phyloP scores from a whole-genome alignment of 1,140 invertebrate species.

The Mycetomoellerius zeteki region DNA sequence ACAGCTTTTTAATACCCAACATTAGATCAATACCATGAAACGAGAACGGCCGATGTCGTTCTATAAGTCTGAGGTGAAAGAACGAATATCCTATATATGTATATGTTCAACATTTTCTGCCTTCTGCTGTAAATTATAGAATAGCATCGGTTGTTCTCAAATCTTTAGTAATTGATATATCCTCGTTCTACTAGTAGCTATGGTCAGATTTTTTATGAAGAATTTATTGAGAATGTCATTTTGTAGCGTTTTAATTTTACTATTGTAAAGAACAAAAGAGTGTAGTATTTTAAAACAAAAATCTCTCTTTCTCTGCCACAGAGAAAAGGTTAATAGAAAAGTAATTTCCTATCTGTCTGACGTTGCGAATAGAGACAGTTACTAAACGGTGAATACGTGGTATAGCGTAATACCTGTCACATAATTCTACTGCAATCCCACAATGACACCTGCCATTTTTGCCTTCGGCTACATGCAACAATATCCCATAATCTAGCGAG shows the following conservation, averaged over 20 bases:
- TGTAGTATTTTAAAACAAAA: background rate
- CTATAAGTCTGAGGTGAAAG: conserved; percentile 61
- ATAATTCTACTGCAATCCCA: conserved; percentile 57
- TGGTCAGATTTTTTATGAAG: background rate
- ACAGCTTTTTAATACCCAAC: conserved; percentile 60
- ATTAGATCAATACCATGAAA: conserved; percentile 61
- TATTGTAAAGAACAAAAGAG: background rate
- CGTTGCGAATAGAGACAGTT: background rate
- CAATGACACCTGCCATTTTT: conserved; percentile 69
- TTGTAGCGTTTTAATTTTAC: background rate
- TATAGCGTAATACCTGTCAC: conserved; percentile 47
- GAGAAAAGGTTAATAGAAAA: conserved; percentile 36
- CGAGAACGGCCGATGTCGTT: conserved; percentile 53
- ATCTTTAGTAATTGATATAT: conserved; percentile 44
- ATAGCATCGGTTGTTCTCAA: conserved; percentile 44
- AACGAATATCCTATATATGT: conserved; percentile 61
- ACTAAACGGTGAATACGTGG: conserved; percentile 36
- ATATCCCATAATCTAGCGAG: conserved; percentile 66
- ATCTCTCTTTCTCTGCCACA: background rate
- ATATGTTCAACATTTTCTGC: conserved; percentile 54
- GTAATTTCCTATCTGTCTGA: conserved; percentile 30
- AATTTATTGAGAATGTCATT: background rate
- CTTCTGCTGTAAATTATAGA: conserved; percentile 54
- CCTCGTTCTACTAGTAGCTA: conserved; percentile 16
- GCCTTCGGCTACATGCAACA: conserved; percentile 65